These are phyloP conservation scores for Botia almorhae DNA, from an alignment of 2,797 vertebrate genomes.

Conservation along the genomic window DNA sequence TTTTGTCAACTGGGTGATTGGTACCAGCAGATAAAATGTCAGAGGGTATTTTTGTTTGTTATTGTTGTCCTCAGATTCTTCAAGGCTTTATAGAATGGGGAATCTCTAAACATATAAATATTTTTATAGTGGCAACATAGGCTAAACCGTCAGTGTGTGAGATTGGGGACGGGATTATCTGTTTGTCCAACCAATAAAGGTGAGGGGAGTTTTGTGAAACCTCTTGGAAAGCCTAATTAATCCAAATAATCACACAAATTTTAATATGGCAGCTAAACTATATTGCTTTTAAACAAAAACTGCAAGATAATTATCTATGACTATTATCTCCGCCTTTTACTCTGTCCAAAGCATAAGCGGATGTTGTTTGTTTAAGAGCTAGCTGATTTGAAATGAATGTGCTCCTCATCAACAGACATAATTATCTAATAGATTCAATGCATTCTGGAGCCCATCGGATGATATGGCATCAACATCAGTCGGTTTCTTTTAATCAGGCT, in stretches of 20 bases:
- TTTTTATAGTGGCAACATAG: too few species aligned
- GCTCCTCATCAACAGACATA: constrained; percentile 65
- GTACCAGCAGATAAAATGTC: constrained; percentile 77
- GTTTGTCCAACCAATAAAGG: too few species aligned
- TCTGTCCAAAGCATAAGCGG: background rate
- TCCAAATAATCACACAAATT: too few species aligned
- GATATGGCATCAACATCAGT: constrained; percentile 63
- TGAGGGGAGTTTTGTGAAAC: too few species aligned
- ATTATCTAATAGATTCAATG: constrained; percentile 68
- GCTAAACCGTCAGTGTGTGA: background rate
- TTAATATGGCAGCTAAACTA: too few species aligned
- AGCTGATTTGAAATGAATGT: constrained; percentile 37
- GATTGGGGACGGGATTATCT: too few species aligned
- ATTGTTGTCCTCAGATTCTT: constrained; percentile 23
- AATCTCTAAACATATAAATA: background rate
- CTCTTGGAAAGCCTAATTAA: too few species aligned
- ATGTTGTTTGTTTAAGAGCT: constrained; percentile 44
- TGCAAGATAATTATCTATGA: too few species aligned
- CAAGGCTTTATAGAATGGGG: background rate
- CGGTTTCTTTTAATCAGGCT: constrained; percentile 71
- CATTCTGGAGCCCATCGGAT: constrained; percentile 53
- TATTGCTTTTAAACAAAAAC: too few species aligned
- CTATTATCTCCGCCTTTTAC: constrained; percentile 48
- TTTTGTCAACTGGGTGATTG: constrained; percentile 65
- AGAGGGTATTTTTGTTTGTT: constrained; percentile 60